Evolutionary conservation across 1,140 invertebrate genomes (phyloP).

Genomic region (Drosophila fuyamai): DNA sequence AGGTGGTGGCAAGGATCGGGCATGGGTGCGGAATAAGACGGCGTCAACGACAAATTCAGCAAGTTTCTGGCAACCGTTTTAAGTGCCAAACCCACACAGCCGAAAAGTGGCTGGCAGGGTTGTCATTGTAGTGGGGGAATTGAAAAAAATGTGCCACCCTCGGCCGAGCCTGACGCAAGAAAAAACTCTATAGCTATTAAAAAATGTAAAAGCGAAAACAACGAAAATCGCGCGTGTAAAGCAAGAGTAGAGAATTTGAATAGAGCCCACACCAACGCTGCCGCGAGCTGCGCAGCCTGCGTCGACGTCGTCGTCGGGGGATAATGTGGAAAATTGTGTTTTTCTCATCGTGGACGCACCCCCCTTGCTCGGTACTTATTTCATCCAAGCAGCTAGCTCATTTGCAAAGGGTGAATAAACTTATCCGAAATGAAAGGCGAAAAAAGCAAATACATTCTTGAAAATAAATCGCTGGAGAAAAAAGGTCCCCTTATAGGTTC

Average conservation of each 20-base stretch:
- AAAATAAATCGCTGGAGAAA: background rate
- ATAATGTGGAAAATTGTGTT: constrained; percentile 76
- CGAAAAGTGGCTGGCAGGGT: constrained; percentile 65
- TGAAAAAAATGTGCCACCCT: constrained; percentile 75
- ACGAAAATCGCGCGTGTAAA: constrained; percentile 81
- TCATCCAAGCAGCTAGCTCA: constrained; percentile 46
- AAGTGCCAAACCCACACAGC: constrained; percentile 58
- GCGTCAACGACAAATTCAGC: constrained; percentile 27
- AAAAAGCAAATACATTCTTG: constrained; percentile 5
- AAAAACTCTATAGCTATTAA: constrained; percentile 81
- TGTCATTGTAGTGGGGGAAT: constrained; percentile 46
- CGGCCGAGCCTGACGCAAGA: constrained; percentile 27
- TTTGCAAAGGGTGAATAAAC: constrained; percentile 82
- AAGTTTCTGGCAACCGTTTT: constrained; percentile 70
- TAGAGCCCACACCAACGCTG: constrained; percentile 54
- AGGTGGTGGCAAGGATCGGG: constrained; percentile 12
- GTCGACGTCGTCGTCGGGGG: constrained; percentile 30
- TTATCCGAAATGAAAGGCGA: constrained; percentile 58
- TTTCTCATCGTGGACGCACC: constrained; percentile 50
- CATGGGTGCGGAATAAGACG: background rate
- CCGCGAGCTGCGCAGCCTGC: constrained; percentile 29
- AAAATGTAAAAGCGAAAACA: constrained; percentile 83
- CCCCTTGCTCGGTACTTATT: background rate
- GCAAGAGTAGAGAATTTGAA: constrained; percentile 81
- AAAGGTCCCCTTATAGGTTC: no score